Percentiles rank a stretch among this genome's conserved stretches.
Conservation (phyloP, 2,113 vertebrate species). For the Phycodurus eques region DNA sequence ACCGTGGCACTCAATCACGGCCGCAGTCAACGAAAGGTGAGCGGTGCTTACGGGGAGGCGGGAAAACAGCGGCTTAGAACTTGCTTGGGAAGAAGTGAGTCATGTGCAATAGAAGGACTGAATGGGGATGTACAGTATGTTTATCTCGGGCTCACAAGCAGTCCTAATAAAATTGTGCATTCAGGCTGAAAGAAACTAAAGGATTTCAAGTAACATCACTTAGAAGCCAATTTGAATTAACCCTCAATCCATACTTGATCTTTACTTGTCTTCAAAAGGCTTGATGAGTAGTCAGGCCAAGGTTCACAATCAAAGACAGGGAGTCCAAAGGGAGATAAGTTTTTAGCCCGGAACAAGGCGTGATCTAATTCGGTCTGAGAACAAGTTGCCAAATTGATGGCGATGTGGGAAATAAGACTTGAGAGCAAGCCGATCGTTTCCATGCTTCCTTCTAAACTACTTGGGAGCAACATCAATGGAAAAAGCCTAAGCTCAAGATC, state of each 20-base stretch:
- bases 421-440: background rate
- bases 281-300: conserved; percentile 48
- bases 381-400: conserved; percentile 38
- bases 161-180: conserved; percentile 31
- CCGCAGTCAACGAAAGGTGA: conserved; percentile 39
- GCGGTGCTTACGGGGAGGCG: conserved; percentile 21
- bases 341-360: conserved; percentile 26
- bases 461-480: background rate
- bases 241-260: conserved; percentile 52
- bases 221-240: conserved; percentile 32
- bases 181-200: background rate
- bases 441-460: background rate
- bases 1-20: conserved; percentile 58
- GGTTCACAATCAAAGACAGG: conserved; percentile 50
- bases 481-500: background rate
- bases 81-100: background rate
- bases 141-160: background rate
- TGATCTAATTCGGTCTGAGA: background rate
- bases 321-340: conserved; percentile 25
- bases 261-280: conserved; percentile 58
- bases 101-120: background rate
- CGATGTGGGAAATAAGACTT: conserved; percentile 18
- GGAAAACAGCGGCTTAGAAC: background rate
- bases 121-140: background rate
- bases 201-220: conserved; percentile 2